These are phyloP conservation scores for Eulemur coronatus DNA, from an alignment of 2,797 vertebrate species.

Conservation along the genomic window DNA sequence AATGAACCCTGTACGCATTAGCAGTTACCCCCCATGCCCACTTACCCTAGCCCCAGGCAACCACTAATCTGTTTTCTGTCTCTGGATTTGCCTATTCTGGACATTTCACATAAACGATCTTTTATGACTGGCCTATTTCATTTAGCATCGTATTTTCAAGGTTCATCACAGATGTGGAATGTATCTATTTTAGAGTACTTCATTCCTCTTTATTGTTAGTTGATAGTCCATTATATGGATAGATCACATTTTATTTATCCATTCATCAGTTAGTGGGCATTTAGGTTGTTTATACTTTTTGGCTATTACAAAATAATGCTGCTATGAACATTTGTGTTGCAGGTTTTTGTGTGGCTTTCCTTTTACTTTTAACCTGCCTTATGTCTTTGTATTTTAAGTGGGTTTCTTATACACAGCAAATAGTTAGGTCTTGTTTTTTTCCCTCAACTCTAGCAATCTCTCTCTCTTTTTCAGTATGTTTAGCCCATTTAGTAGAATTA, in stretches of 20 bases:
- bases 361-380: not conserved
- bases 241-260: not conserved
- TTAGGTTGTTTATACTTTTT: not conserved
- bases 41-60: not conserved
- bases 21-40: not conserved
- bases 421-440: not conserved
- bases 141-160: not conserved
- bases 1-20: not conserved
- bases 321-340: not conserved
- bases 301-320: not conserved
- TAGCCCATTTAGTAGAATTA: slow-evolving; percentile 15
- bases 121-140: not conserved
- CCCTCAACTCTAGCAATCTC: not conserved
- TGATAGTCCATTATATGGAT: not conserved
- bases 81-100: not conserved
- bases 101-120: not conserved
- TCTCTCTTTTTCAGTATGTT: not conserved
- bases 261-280: not conserved
- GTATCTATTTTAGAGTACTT: not conserved
- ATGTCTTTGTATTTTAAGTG: not conserved
- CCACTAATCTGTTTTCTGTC: not conserved
- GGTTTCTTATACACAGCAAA: not conserved
- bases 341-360: not conserved
- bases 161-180: not conserved
- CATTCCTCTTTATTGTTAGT: not conserved